Evolutionary conservation across 2,113 vertebrate genomes (phyloP).

Genomic region (Carassius carassius): DNA sequence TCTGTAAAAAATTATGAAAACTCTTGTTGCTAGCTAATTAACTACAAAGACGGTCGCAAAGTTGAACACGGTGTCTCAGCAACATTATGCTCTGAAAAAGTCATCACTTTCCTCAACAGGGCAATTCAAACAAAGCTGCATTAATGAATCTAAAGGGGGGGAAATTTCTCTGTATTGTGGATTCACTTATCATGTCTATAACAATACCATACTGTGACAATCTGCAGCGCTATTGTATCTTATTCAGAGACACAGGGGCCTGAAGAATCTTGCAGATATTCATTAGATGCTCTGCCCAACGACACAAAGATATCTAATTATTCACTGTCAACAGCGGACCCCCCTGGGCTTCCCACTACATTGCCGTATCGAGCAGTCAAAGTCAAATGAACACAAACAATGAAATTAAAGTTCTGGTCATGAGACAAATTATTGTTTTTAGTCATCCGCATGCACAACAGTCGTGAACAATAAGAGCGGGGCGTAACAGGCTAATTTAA

Average conservation of each 20-base stretch:
- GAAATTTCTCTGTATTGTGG: background rate
- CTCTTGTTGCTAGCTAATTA: conserved; percentile 10
- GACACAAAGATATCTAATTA: conserved; percentile 45
- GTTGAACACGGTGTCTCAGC: background rate
- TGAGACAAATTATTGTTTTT: conserved; percentile 22
- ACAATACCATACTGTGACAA: conserved; percentile 45
- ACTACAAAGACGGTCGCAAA: background rate
- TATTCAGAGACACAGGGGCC: conserved; percentile 28
- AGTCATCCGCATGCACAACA: conserved; percentile 4
- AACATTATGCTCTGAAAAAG: background rate
- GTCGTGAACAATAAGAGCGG: conserved; percentile 2
- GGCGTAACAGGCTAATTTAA: conserved; percentile 36
- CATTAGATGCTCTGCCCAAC: conserved; percentile 43
- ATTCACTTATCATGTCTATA: conserved; percentile 35
- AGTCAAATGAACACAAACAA: conserved; percentile 44
- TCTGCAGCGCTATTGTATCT: conserved; percentile 32
- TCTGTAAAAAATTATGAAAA: conserved; percentile 8
- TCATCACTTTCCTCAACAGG: background rate
- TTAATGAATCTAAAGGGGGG: conserved; percentile 44
- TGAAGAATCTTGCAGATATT: conserved; percentile 22
- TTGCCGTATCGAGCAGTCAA: background rate
- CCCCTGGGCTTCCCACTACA: conserved; percentile 36
- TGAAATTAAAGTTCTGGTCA: conserved; percentile 31
- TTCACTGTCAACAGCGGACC: conserved; percentile 39
- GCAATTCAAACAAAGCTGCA: conserved; percentile 10